Percentiles rank a stretch among this genome's conserved stretches.
phyloP scores from a whole-genome alignment of 2,888 invertebrate species.

The Empis stercorea region DNA sequence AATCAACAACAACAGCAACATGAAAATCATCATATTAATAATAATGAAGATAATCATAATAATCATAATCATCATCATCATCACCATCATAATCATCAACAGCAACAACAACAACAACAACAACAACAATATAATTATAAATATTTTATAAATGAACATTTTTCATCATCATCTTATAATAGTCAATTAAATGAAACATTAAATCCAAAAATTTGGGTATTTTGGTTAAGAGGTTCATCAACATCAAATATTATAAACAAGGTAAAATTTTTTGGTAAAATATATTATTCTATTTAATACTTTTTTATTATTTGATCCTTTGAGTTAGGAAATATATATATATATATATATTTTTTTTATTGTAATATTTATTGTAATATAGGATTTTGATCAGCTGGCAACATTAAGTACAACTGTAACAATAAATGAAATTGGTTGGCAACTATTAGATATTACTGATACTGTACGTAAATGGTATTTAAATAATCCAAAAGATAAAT shows the following conservation, averaged over 20 bases:
- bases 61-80: conserved; percentile 12
- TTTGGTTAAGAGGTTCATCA: conserved; percentile 51
- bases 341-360: conserved; percentile 1
- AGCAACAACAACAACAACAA: no score
- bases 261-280: conserved; percentile 34
- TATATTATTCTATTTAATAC: background rate
- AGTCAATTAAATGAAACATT: no score
- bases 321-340: background rate
- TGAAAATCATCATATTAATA: no score
- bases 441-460: conserved; percentile 69
- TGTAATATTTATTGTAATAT: conserved; percentile 8
- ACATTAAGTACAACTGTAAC: conserved; percentile 43
- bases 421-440: conserved; percentile 65
- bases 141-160: no score
- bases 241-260: conserved; percentile 31
- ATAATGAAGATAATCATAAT: no score
- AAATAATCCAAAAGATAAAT: conserved; percentile 39
- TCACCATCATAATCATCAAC: conserved; percentile 22
- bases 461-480: conserved; percentile 63
- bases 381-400: conserved; percentile 47
- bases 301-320: background rate
- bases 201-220: conserved; percentile 56
- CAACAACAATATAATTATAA: no score
- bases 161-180: no score
- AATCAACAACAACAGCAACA: conserved; percentile 21